These are phyloP conservation scores for Laticauda laticaudata DNA, from an alignment of 2,113 vertebrate genomes.

Conservation along the genomic window DNA sequence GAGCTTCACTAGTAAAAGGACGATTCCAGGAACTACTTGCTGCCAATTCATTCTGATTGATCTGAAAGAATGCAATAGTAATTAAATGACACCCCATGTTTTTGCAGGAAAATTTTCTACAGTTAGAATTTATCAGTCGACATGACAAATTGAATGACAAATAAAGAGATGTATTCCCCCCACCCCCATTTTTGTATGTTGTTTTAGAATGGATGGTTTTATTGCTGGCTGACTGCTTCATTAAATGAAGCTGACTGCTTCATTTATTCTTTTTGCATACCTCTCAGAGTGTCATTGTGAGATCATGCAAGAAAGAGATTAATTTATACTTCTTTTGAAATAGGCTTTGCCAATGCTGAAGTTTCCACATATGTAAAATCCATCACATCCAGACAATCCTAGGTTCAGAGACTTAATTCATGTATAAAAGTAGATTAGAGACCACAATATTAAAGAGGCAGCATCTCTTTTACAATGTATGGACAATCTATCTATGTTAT, in stretches of 20 bases:
- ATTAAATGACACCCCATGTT: not conserved
- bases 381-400: not conserved
- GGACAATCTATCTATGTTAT: not conserved
- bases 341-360: not conserved
- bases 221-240: not conserved
- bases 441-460: not conserved
- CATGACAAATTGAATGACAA: not conserved
- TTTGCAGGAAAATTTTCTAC: not conserved
- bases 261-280: not conserved
- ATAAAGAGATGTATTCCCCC: not conserved
- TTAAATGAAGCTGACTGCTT: not conserved
- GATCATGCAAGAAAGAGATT: not conserved
- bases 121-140: not conserved
- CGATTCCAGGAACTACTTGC: not conserved
- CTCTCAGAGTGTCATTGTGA: not conserved
- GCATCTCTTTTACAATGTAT: not conserved
- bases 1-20: slow-evolving; percentile 5
- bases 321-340: not conserved
- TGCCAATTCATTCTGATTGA: not conserved
- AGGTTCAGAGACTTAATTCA: not conserved
- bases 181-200: not conserved
- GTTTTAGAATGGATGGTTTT: not conserved
- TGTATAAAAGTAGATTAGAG: not conserved
- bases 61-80: not conserved
- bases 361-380: not conserved